A percentile compares a stretch with the other conserved stretches of the same genome.
Evolutionary conservation across 2,888 invertebrate genomes (phyloP).

Genomic region (Andrena flavipes): DNA sequence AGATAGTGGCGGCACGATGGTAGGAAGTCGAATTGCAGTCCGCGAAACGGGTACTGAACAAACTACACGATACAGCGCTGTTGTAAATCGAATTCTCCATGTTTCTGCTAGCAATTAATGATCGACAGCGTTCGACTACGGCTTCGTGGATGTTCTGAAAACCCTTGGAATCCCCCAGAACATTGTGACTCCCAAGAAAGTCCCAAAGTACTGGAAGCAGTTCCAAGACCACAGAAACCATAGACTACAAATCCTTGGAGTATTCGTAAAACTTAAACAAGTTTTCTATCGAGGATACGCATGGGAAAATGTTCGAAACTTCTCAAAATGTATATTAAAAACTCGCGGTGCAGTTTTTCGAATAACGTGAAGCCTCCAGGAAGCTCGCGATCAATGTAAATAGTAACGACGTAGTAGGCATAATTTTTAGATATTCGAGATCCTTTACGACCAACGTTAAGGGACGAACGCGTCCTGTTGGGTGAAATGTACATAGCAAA

Average conservation of each 20-base stretch:
- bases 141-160: not conserved
- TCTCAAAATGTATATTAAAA: constrained; percentile 24
- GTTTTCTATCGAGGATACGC: not conserved
- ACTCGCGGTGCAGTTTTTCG: constrained; percentile 4
- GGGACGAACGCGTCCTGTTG: not conserved
- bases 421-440: constrained; percentile 21
- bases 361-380: not conserved
- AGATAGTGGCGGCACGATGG: not conserved
- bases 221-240: not conserved
- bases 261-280: not conserved
- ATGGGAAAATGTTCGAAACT: not conserved
- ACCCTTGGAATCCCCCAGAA: not conserved
- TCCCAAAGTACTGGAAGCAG: not conserved
- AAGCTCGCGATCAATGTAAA: constrained; percentile 46
- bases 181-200: not conserved
- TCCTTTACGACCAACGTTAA: not conserved
- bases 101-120: not conserved
- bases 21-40: constrained; percentile 13
- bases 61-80: not conserved
- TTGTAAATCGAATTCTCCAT: not conserved
- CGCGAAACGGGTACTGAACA: constrained; percentile 33
- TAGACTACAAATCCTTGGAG: not conserved
- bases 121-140: not conserved
- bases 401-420: constrained; percentile 41
- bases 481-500: constrained; percentile 68